Evolutionary conservation across 2,113 vertebrate genomes (phyloP).

Genomic region (Tachysurus fulvidraco): DNA sequence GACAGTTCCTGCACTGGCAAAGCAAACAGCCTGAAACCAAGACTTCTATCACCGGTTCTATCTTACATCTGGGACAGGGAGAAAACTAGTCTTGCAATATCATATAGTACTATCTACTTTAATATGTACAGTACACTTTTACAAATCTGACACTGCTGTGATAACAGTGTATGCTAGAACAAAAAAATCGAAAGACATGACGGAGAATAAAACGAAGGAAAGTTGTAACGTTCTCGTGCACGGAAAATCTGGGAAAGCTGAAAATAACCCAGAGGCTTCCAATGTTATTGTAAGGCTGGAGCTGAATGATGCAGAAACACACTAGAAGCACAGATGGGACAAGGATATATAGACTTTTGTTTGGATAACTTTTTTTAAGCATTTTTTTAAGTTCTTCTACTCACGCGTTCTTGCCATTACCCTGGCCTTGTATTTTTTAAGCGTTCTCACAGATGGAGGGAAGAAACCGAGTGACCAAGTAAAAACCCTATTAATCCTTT

Average conservation of each 20-base stretch:
- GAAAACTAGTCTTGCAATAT: not conserved
- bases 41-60: not conserved
- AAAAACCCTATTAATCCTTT: constrained; percentile 55
- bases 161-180: constrained; percentile 63
- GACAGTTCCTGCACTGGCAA: not conserved
- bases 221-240: constrained; percentile 55
- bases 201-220: constrained; percentile 37
- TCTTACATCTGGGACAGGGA: constrained; percentile 18
- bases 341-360: constrained; percentile 67
- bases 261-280: constrained; percentile 71
- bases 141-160: constrained; percentile 30
- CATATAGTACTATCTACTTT: not conserved
- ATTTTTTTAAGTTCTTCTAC: constrained; percentile 67
- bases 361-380: constrained; percentile 68
- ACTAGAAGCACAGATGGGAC: constrained; percentile 64
- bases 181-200: constrained; percentile 56
- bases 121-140: not conserved
- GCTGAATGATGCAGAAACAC: constrained; percentile 74
- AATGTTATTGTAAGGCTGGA: constrained; percentile 75
- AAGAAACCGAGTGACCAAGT: constrained; percentile 28
- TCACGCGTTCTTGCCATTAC: constrained; percentile 67
- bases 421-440: constrained; percentile 62
- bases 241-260: constrained; percentile 74
- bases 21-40: not conserved
- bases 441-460: constrained; percentile 42